Conservation (phyloP, 2,797 vertebrate species). For the Bradypodion ventrale region DNA sequence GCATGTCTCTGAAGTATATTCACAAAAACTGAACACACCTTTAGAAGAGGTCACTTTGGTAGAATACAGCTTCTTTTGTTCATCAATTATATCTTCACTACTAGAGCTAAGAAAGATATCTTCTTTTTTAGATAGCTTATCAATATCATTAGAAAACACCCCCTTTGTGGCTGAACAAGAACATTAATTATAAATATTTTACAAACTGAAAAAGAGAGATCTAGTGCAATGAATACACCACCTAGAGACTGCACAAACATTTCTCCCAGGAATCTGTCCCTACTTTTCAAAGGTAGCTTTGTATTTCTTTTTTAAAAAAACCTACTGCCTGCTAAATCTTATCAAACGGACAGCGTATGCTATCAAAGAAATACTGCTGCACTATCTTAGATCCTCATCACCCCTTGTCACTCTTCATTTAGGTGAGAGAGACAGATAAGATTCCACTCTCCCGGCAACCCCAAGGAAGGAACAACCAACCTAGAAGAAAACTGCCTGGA, state of each 20-base stretch:
- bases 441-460: neutral
- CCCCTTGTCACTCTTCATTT: conserved; percentile 59
- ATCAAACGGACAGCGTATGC: conserved; percentile 45
- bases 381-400: conserved; percentile 18
- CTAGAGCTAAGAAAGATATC: neutral
- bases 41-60: neutral
- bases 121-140: neutral
- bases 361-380: conserved; percentile 41
- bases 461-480: neutral
- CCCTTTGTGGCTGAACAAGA: neutral
- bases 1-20: neutral
- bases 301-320: conserved; percentile 34
- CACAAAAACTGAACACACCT: neutral
- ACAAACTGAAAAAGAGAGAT: neutral
- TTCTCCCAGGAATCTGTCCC: conserved; percentile 4
- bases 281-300: neutral
- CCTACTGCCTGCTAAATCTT: conserved; percentile 24
- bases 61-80: neutral
- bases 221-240: neutral
- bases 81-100: neutral
- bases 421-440: conserved; percentile 19
- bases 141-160: neutral
- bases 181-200: conserved; percentile 18
- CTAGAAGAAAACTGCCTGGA: conserved; percentile 67
- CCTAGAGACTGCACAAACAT: neutral